Base-by-base conservation (phyloP, 2,888 invertebrate genomes). In the Scaptodrosophila latifasciaeformis region DNA sequence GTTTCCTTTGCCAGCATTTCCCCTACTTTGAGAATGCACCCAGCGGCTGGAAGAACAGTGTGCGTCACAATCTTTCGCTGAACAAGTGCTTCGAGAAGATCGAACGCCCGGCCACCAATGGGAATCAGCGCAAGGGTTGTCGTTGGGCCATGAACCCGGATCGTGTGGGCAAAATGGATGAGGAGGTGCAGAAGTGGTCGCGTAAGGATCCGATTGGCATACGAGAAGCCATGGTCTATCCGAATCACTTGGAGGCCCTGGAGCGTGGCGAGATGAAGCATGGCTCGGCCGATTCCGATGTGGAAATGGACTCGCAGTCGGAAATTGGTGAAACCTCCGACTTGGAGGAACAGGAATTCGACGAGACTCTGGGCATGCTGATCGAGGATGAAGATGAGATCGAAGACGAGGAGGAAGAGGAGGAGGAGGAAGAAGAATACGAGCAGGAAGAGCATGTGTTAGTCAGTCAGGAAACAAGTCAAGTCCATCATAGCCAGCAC, bases 61-160 rank as follows among this genome's bases (percentile, higher is more conserved):
- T 99, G 1, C 90, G 99, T 68, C 99, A 99, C 86, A 99, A 99
- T 88, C 89, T 99, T 70, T 97, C 97, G 67, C 87, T 99, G 72
- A 99, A 99, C 88, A 98, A 99, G 87, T 98, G 98, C 88, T 99
- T 99, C 86, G 97, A 97, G 83, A 99, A 99, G 87, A 97, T 98
- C 62, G 97, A 98, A 83, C 96, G 97, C 77, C 97, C 97, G 0
- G 93, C 94, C 0, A 92, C 93, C 40, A 95, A 94, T 85, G 94
- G 94, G 21, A 91, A 92, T 77, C 94, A 95, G 86, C 89, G 95
- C 66, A 94, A 93, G 86, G 94, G 90, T 13, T 98, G 97, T 81
- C 88, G 98, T 69, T 98, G 98, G 98, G 96, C 96, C 7, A 94
- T 98, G 91, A 97, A 97, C 88, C 97, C 97, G 0, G 92, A 93